Evolutionary conservation across 2,888 invertebrate species (phyloP), one percentile per base, ranked within the genome.

Genomic region (Himalopsyche anomala): DNA sequence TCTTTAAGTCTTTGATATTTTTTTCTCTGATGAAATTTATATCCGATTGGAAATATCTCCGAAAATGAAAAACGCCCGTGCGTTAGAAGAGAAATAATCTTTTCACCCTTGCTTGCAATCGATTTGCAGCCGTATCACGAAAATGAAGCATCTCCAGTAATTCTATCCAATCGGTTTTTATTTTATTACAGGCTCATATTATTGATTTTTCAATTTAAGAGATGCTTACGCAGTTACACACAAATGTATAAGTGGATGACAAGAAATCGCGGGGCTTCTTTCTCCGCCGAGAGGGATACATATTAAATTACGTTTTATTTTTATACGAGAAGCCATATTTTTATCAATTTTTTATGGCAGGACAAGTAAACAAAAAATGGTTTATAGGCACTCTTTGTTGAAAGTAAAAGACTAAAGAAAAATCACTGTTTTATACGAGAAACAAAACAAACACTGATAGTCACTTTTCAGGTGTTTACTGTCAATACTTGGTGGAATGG

Each of bases 171-270:
- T 85, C 86, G 86, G 86, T 86, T 86, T n/a, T 86, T 86, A 83
- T 86, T 86, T 86, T 84, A 86, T 86, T 86, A 81, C 84, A 51
- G 62, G 79, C 51, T 15, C 81, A 62, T 62, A 15, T 42, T 84
- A 86, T 86, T 81, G 86, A 86, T 86, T 86, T 86, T 86, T 84
- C 86, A 86, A 86, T 84, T 83, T 83, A 51, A 86, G 83, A 42
- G n/a, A 82, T 51, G 17, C 84, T 74, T 36, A 36, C 51, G 28
- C 79, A 62, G 19, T 62, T 62, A 62, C 19, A 62, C 62, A 62
- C 62, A 62, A 62, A 36, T 62, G 11, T 62, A 17, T 40, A 54
- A 36, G 45, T 62, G 38, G 83, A 56, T 56, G 83, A 83, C 83
- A 83, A 83, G 36, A 36, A 83, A 83, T 83, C 83, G 83, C 17